Conservation (phyloP, 2,113 vertebrate genomes). For the Cavia porcellus region DNA sequence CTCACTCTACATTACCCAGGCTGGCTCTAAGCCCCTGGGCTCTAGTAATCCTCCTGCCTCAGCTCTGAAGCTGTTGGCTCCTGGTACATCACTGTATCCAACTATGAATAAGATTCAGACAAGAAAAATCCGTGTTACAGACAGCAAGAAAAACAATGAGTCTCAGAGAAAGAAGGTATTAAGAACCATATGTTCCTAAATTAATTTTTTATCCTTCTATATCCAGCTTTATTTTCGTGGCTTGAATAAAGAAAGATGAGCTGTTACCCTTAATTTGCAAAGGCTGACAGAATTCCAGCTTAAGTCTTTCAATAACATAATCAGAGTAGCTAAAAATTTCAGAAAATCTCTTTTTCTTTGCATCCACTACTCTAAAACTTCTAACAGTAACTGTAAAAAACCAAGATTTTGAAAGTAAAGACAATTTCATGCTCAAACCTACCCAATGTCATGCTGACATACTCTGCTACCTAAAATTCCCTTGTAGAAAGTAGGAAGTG, state of each 20-base stretch:
- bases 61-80: not conserved
- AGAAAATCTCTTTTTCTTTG: not conserved
- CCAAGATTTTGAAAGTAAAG: not conserved
- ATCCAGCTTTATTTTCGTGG: not conserved
- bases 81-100: too few relatives aligned
- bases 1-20: not conserved
- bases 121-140: not conserved
- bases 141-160: not conserved
- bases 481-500: not conserved
- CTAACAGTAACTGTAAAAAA: not conserved
- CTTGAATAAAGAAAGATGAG: not conserved
- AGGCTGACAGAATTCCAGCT: not conserved
- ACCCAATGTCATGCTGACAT: too few relatives aligned
- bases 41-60: too few relatives aligned
- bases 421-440: not conserved
- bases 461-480: not conserved
- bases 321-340: not conserved
- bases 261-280: not conserved
- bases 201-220: not conserved
- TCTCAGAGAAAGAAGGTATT: not conserved
- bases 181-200: not conserved
- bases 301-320: not conserved
- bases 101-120: not conserved
- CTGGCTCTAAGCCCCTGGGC: not conserved
- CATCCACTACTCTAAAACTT: not conserved